phyloP scores from a whole-genome alignment of 2,888 invertebrate species.

The Gastrophysa polygoni region DNA sequence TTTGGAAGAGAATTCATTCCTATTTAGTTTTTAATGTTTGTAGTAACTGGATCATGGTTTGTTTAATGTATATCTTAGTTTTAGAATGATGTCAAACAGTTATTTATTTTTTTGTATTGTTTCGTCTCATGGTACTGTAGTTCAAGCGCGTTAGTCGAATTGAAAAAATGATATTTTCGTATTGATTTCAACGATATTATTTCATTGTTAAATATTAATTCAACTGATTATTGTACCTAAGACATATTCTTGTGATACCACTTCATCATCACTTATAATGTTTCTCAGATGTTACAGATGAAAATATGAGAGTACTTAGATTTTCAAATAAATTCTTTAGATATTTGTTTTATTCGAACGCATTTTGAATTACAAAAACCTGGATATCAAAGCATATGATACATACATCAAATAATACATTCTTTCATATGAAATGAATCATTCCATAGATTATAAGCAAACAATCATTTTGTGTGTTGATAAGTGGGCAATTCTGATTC shows the following conservation, averaged over 20 bases:
- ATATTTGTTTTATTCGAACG: not conserved
- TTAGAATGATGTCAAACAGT: not conserved
- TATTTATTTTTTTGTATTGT: not conserved
- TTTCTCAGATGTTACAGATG: not conserved
- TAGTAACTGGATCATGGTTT: not conserved
- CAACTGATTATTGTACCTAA: not conserved
- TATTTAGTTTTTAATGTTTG: not conserved
- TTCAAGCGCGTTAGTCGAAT: not conserved
- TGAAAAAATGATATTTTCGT: not conserved
- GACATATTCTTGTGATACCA: not conserved
- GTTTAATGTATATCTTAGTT: not conserved
- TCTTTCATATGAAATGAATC: too few species aligned
- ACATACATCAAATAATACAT: too few species aligned
- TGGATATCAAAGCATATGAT: too few species aligned
- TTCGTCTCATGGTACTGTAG: not conserved
- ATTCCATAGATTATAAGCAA: too few species aligned
- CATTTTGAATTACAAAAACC: too few species aligned
- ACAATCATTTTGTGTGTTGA: too few species aligned
- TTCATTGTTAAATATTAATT: not conserved
- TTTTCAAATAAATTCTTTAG: slow-evolving; percentile 1
- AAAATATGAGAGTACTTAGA: slow-evolving; percentile 4
- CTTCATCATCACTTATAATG: not conserved
- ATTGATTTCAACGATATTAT: not conserved
- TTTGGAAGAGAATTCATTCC: not conserved
- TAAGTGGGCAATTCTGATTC: too few species aligned